phyloP scores from a whole-genome alignment of 2,888 invertebrate species.

The Melieria picta region DNA sequence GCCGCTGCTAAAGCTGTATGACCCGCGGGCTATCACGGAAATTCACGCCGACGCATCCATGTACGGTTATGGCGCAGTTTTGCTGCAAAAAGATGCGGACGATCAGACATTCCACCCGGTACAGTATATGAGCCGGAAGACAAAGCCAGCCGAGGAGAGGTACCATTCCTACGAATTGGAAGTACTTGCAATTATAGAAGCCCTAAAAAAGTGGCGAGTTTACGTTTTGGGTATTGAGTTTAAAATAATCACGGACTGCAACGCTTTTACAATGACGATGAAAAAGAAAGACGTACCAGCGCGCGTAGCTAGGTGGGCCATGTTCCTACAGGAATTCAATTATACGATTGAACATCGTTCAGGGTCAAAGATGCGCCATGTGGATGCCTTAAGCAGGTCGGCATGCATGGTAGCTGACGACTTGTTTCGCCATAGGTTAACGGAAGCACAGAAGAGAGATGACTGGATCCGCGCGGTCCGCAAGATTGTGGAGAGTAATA shows the following conservation, averaged over 20 bases:
- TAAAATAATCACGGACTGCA: neutral
- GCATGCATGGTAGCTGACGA: neutral
- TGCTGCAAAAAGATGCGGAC: no score
- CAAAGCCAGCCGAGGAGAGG: slow-evolving; percentile 31
- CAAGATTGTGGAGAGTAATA: neutral
- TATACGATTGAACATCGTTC: slow-evolving; percentile 36
- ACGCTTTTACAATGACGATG: neutral
- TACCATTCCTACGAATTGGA: slow-evolving; percentile 46
- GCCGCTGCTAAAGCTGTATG: slow-evolving; percentile 29
- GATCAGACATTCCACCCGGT: slow-evolving; percentile 17
- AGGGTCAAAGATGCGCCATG: slow-evolving; percentile 7
- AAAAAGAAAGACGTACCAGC: neutral
- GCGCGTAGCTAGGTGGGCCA: slow-evolving; percentile 38
- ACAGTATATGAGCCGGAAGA: slow-evolving; percentile 40
- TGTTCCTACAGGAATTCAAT: slow-evolving; percentile 42
- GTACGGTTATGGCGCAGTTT: slow-evolving; percentile 41
- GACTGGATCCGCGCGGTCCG: neutral
- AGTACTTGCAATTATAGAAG: slow-evolving; percentile 36
- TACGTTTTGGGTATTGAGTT: neutral
- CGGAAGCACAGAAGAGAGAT: slow-evolving; percentile 2
- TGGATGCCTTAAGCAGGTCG: neutral
- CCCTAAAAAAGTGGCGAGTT: slow-evolving; percentile 42
- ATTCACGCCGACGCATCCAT: slow-evolving; percentile 56
- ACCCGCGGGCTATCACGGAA: slow-evolving; percentile 69
- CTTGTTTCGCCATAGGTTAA: neutral